Base-by-base conservation (phyloP, 2,888 invertebrate species). In the Epinotia demarniana region DNA sequence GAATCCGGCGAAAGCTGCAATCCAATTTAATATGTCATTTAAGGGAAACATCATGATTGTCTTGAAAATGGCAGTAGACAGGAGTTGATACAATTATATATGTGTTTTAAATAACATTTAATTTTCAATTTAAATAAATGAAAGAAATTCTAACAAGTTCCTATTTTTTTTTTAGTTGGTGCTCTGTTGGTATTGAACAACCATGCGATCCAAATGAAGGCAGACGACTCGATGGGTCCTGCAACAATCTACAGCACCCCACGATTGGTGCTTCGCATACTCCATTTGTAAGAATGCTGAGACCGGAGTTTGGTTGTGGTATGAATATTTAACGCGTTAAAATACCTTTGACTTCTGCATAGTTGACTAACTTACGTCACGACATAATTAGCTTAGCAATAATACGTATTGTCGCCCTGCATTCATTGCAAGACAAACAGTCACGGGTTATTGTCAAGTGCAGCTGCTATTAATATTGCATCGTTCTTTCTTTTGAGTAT, bases 141-240 rank as follows among this genome's bases (percentile, higher is more conserved):
- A 33, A 8, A 33, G 0, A 33, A 33, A 33, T 33, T 33, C 6
- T 33, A 33, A 33, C 33, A 33, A 6, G 33, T 33, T 33, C 33
- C 33, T 33, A 6, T 5, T 33, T 27, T 27, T 9, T 13, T 70
- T n/a, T 27, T 33, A 70, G 70, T 61, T 70, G 70, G 70, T 70
- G 70, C 13, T 60, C 60, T 6, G 1, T 49, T 12, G 61, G 13
- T 49, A 49, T 70, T 3, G 61, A 70, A 33, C 27, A 49, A 27
- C 70, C 70, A 8, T 70, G 70, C 49, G 61, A 70, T 27, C 70
- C 70, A 1, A 61, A 70, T 46, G 70, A 70, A 27, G 49, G 61
- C 70, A 61, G 70, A 12, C 70, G 70, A 1, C 2, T 70, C 5
- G 70, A 70, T 64, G 62, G 66, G n/a, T 73, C 49, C 39, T 63